phyloP scores from a whole-genome alignment of 1,140 invertebrate genomes.

The Cotesia typhae region DNA sequence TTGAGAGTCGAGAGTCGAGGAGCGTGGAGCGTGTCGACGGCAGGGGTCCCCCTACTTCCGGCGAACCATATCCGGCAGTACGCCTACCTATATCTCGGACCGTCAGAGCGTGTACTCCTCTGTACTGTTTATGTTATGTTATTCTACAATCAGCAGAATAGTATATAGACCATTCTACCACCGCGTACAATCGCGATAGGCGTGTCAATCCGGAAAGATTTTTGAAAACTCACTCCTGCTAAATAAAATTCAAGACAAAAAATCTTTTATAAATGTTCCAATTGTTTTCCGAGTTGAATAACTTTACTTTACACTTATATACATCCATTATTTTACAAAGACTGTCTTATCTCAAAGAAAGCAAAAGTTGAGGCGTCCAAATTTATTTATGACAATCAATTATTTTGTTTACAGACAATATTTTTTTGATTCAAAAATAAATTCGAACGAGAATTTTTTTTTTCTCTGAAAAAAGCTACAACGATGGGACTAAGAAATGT shows the following conservation, averaged over 20 bases:
- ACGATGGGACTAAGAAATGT: too few species aligned
- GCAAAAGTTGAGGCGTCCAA: too few species aligned
- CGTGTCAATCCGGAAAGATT: not conserved
- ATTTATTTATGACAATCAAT: too few species aligned
- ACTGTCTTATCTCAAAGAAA: too few species aligned
- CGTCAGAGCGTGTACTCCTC: constrained; percentile 51
- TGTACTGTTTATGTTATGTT: not conserved
- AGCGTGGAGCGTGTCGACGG: constrained; percentile 62
- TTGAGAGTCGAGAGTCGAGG: constrained; percentile 31
- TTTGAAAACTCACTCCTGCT: constrained; percentile 4
- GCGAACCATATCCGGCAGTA: constrained; percentile 64
- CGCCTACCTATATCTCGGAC: constrained; percentile 61
- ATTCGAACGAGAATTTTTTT: too few species aligned
- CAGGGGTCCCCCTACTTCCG: constrained; percentile 64
- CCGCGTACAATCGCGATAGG: constrained; percentile 1
- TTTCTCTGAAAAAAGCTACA: too few species aligned
- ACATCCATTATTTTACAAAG: too few species aligned
- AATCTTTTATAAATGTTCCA: not conserved
- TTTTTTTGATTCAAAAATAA: too few species aligned
- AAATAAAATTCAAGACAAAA: not conserved
- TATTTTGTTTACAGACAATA: too few species aligned
- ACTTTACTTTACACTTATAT: not conserved
- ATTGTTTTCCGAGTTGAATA: constrained; percentile 5
- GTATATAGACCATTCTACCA: not conserved
- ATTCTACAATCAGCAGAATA: constrained; percentile 11